Conservation (phyloP, 2,888 invertebrate species). For the Quadriops clusia region DNA sequence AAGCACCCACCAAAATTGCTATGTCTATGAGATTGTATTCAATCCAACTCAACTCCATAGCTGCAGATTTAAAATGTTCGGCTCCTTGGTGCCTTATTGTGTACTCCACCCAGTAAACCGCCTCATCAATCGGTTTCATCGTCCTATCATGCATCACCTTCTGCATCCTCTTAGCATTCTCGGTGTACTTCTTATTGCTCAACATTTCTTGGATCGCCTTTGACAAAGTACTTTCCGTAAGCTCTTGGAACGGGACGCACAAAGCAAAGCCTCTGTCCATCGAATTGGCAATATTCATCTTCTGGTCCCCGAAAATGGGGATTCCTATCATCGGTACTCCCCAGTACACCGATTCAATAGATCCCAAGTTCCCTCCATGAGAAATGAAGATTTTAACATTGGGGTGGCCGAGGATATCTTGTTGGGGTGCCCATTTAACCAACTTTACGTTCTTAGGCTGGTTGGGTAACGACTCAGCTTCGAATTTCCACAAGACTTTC, state of each 20-base stretch:
- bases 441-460: constrained; percentile 34
- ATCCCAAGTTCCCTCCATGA: constrained; percentile 20
- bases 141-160: constrained; percentile 15
- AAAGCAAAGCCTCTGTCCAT: constrained; percentile 15
- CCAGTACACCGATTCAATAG: constrained; percentile 17
- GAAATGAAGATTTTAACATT: constrained; percentile 20
- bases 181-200: constrained; percentile 14
- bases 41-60: constrained; percentile 18
- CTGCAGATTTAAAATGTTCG: constrained; percentile 15
- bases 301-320: constrained; percentile 19
- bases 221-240: constrained; percentile 14
- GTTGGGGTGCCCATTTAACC: constrained; percentile 36
- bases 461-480: constrained; percentile 30
- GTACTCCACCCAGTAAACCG: constrained; percentile 20
- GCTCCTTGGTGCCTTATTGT: constrained; percentile 19
- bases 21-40: too few species aligned
- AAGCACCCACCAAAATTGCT: neutral
- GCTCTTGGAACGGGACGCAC: constrained; percentile 12
- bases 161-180: constrained; percentile 12
- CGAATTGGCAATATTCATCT: constrained; percentile 14
- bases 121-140: constrained; percentile 17
- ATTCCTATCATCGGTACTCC: constrained; percentile 18
- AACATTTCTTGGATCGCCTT: constrained; percentile 15
- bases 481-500: constrained; percentile 42
- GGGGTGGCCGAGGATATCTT: constrained; percentile 22